These are phyloP conservation scores for Acanthosepion lycidas DNA, from an alignment of 2,888 invertebrate genomes.

Conservation along the genomic window DNA sequence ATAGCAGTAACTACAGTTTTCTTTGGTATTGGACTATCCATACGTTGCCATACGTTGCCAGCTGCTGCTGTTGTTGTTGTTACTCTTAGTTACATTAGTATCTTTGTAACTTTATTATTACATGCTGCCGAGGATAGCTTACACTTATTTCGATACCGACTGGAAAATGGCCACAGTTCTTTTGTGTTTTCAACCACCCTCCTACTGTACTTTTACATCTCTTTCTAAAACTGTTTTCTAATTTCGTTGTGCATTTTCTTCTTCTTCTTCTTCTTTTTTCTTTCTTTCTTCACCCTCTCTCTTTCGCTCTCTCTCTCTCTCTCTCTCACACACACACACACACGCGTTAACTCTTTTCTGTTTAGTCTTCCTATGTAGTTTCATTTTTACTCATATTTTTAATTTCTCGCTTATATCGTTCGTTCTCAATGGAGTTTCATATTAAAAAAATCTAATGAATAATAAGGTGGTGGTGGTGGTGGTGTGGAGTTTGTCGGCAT, in stretches of 20 bases:
- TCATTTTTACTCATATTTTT: too few species aligned
- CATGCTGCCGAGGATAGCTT: not conserved
- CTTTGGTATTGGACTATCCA: not conserved
- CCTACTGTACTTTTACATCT: too few species aligned
- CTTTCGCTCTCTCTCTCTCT: not conserved
- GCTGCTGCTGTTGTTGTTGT: not conserved
- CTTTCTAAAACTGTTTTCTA: too few species aligned
- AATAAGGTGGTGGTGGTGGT: too few species aligned
- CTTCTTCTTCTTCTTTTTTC: not conserved
- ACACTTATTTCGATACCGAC: not conserved
- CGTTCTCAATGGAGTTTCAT: too few species aligned
- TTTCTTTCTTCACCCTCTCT: not conserved
- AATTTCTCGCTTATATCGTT: too few species aligned
- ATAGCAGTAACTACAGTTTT: conserved; percentile 17
- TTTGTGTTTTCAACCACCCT: not conserved
- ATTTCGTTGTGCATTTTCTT: too few species aligned
- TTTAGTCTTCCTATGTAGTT: too few species aligned
- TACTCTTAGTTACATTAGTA: not conserved
- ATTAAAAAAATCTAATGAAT: too few species aligned
- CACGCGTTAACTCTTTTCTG: too few species aligned
- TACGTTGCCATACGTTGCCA: not conserved
- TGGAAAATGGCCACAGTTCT: not conserved
- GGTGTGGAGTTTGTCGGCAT: too few species aligned
- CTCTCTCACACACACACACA: too few species aligned
- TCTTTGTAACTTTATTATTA: not conserved